Percentiles rank a stretch among this genome's conserved stretches.
phyloP scores from a whole-genome alignment of 2,797 vertebrate species.

The Myotis vivesi region DNA sequence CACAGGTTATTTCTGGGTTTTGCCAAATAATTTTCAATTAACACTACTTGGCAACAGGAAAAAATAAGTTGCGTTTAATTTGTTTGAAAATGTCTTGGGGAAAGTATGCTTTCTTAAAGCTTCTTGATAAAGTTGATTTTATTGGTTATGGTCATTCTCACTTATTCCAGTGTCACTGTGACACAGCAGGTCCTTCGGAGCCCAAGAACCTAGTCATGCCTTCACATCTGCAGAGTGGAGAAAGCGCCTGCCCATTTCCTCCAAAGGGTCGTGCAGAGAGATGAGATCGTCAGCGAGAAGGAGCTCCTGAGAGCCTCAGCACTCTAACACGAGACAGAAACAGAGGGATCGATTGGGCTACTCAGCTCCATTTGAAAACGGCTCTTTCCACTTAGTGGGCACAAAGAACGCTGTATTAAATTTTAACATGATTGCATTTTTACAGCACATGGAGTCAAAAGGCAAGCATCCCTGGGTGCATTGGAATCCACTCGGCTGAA shows the following conservation, averaged over 20 bases:
- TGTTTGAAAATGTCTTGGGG: background rate
- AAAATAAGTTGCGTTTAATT: background rate
- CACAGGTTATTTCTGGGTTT: background rate
- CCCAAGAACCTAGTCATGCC: background rate
- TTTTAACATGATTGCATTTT: constrained; percentile 28
- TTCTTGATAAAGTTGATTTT: background rate
- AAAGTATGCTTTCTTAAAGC: background rate
- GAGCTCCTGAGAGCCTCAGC: background rate
- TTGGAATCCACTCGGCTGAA: background rate
- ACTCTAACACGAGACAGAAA: background rate
- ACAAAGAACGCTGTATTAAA: background rate
- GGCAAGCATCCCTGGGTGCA: background rate
- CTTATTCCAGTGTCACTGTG: background rate
- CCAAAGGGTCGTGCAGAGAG: background rate
- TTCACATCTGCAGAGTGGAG: background rate
- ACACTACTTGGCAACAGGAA: background rate
- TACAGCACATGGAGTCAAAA: background rate
- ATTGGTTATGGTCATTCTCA: background rate
- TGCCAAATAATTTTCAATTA: background rate
- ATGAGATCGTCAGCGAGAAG: background rate
- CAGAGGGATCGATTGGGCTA: background rate
- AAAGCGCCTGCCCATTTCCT: background rate
- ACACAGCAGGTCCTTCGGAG: background rate
- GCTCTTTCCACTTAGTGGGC: background rate
- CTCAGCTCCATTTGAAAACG: background rate